Evolutionary conservation across 2,113 vertebrate species (phyloP).

Genomic region (Crypturellus undulatus): DNA sequence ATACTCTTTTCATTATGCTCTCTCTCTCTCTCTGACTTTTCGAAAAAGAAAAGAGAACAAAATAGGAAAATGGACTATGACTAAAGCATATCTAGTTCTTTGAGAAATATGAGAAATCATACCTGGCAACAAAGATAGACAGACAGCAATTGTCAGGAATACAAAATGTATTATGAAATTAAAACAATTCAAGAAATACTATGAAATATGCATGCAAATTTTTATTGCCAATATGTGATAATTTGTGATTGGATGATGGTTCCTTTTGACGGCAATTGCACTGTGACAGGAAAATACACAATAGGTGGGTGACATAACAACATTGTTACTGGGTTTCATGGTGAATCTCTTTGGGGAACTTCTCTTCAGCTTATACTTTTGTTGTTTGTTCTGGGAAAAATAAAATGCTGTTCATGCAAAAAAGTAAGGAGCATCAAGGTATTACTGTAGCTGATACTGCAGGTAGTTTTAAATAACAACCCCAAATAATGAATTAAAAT

Average conservation of each 20-base stretch:
- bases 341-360: neutral
- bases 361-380: neutral
- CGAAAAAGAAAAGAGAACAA: neutral
- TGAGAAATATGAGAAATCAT: neutral
- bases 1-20: neutral
- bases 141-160: neutral
- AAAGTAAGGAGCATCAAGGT: neutral
- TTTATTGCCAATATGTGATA: neutral
- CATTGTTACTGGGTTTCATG: rapidly evolving
- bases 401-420: neutral
- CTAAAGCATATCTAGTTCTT: neutral
- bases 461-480: neutral
- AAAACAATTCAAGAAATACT: neutral
- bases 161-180: neutral
- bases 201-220: neutral
- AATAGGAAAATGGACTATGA: neutral
- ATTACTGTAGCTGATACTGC: neutral
- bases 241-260: neutral
- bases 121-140: neutral
- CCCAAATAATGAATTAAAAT: neutral
- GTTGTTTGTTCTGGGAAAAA: neutral
- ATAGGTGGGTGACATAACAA: neutral
- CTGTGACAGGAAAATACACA: neutral
- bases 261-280: neutral
- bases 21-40: neutral